A percentile compares a stretch with the other conserved stretches of the same genome.
Conservation (phyloP, 1,140 invertebrate genomes). For the Tribolium castaneum region DNA sequence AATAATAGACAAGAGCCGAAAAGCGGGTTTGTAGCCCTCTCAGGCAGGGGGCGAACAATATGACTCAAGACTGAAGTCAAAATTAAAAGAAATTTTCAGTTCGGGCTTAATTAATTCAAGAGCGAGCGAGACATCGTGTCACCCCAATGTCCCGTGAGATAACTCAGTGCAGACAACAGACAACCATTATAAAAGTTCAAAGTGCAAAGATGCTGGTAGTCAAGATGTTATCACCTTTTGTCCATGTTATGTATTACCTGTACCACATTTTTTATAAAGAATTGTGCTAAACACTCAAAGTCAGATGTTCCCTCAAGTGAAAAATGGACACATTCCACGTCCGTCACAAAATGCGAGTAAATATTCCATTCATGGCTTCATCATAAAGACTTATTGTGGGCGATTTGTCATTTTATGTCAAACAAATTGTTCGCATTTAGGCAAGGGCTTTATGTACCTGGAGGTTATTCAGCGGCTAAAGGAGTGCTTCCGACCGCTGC, state of each 20-base stretch:
- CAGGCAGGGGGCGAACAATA: not conserved
- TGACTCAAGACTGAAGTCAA: constrained; percentile 22
- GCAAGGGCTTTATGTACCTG: constrained; percentile 16
- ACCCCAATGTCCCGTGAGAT: constrained; percentile 4
- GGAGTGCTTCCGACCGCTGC: not conserved
- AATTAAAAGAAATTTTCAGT: not conserved
- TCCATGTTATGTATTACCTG: constrained; percentile 30
- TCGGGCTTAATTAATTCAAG: not conserved
- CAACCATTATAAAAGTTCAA: constrained; percentile 11
- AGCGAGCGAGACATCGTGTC: not conserved
- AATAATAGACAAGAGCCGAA: constrained; percentile 11
- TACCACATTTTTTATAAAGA: not conserved
- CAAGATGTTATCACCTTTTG: constrained; percentile 39
- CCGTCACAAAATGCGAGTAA: constrained; percentile 11
- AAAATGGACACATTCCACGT: constrained; percentile 19
- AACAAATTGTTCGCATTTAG: constrained; percentile 24
- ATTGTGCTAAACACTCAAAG: not conserved
- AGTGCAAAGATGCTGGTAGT: constrained; percentile 38
- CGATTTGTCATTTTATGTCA: constrained; percentile 34
- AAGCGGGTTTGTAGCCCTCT: not conserved
- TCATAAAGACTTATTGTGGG: constrained; percentile 9
- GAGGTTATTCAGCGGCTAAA: not conserved
- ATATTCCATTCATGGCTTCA: constrained; percentile 24
- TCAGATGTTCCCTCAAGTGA: not conserved
- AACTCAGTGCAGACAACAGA: not conserved